Base-by-base conservation (phyloP, 2,113 vertebrate species). In the Labrus mixtus region DNA sequence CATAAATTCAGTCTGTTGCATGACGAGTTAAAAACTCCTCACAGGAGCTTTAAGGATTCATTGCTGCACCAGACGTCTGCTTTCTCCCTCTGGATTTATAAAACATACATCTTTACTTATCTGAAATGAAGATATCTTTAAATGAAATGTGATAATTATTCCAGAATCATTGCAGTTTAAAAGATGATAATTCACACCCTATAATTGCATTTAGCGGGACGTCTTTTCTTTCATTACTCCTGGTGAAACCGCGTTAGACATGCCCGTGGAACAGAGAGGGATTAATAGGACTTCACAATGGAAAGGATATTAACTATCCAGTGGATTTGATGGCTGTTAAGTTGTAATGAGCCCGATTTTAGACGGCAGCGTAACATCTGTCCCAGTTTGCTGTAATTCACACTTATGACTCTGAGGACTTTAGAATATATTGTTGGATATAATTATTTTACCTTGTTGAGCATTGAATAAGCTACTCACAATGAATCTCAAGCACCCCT, bases 211-310 rank as follows among this genome's bases (percentile, higher is more conserved):
- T 90, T 89, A 87, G 73, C 59, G 68, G 72, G 58, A 65, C 78
- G 73, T 76, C 37, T 83, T 89, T 78, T 54, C 70, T 78, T 86
- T 83, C 69, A 85, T 87, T 78, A 57, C 81, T 77, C 71, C 77
- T 81, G 77, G 74, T 79, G 70, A 81, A 88, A 72, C 82, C 78
- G 73, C 75, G 82, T 90, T 89, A 15, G 84, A 82, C 87, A 89
- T 70, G 87, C 73, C 76, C n/a, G 65, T 16, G 48, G 71, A 82
- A 85, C 76, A 74, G 59, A 73, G 37, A 85, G 56, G 68, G 79
- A 85, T 84, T 85, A 85, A 79, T 77, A 78, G 61, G 80, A 88
- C 66, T 87, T 83, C 68, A 76, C 82, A 88, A 85, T 85, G 78
- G 77, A 77, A 68, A 82, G 78, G 75, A 77, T 77, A 84, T 88